A percentile compares a stretch with the other conserved stretches of the same genome.
Evolutionary conservation across 2,113 vertebrate genomes (phyloP).

Genomic region (Tachycineta bicolor): DNA sequence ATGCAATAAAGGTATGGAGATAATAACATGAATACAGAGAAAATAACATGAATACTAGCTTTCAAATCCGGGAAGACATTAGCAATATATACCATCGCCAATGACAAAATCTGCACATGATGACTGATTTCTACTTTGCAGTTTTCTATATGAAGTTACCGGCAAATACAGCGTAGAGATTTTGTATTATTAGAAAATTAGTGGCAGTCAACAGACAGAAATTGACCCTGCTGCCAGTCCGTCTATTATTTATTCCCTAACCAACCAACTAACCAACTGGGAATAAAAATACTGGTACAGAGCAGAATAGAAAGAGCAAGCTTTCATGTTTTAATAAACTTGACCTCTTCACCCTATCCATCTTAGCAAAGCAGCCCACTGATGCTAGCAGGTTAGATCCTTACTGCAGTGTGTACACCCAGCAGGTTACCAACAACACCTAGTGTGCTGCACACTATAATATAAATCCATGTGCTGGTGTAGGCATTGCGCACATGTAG

Average conservation of each 20-base stretch:
- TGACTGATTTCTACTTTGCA: neutral
- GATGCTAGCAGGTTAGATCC: neutral
- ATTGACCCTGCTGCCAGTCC: neutral
- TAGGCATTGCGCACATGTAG: accelerated
- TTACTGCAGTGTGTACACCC: neutral
- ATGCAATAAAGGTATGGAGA: neutral
- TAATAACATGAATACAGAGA: neutral
- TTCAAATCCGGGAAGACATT: neutral
- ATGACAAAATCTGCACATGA: neutral
- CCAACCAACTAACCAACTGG: neutral
- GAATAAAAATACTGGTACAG: neutral
- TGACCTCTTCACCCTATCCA: neutral
- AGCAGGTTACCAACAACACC: neutral
- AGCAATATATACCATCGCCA: neutral
- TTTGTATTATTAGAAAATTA: neutral
- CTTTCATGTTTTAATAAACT: neutral
- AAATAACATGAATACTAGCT: neutral
- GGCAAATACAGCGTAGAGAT: neutral
- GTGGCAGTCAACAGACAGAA: neutral
- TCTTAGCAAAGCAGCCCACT: neutral
- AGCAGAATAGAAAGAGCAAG: neutral
- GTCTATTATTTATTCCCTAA: neutral
- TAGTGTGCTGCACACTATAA: accelerated
- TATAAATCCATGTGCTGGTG: neutral
- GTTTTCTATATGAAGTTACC: neutral